phyloP scores from a whole-genome alignment of 1,140 invertebrate species.

The Caenorhabditis briggsae region DNA sequence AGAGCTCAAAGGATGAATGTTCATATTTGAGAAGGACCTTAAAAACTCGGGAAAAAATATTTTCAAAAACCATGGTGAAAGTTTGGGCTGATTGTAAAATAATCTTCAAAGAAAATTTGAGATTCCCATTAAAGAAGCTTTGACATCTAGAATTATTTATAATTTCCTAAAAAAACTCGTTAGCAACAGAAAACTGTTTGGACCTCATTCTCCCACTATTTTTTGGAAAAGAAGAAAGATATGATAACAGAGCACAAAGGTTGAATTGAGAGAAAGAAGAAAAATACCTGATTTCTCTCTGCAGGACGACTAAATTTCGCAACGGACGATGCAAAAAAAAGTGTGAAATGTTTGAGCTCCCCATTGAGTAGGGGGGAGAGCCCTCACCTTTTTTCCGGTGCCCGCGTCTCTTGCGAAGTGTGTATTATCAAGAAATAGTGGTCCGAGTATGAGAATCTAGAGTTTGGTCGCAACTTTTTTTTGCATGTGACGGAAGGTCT shows the following conservation, averaged over 20 bases:
- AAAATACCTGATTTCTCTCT: conserved; percentile 42
- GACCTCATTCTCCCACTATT: too few species aligned
- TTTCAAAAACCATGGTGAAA: too few species aligned
- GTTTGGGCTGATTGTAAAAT: too few species aligned
- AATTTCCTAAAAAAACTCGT: too few species aligned
- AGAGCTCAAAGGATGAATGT: too few species aligned
- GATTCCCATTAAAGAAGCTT: too few species aligned
- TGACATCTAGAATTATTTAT: too few species aligned
- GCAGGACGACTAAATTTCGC: conserved; percentile 28
- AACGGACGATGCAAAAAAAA: conserved; percentile 53
- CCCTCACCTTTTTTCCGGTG: conserved; percentile 55
- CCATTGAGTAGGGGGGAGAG: conserved; percentile 44
- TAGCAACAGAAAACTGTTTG: too few species aligned
- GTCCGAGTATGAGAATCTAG: conserved; percentile 43
- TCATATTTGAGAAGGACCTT: too few species aligned
- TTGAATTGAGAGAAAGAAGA: neutral
- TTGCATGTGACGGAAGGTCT: conserved; percentile 35
- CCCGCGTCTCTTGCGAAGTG: conserved; percentile 52
- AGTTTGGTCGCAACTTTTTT: conserved; percentile 53
- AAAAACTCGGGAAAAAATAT: too few species aligned
- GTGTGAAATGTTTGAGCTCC: conserved; percentile 53
- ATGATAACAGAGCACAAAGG: neutral
- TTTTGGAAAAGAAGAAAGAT: neutral
- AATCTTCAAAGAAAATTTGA: too few species aligned
- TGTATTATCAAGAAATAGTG: conserved; percentile 55